These are phyloP conservation scores for Nestor notabilis DNA, from an alignment of 2,113 vertebrate genomes.

Conservation along the genomic window DNA sequence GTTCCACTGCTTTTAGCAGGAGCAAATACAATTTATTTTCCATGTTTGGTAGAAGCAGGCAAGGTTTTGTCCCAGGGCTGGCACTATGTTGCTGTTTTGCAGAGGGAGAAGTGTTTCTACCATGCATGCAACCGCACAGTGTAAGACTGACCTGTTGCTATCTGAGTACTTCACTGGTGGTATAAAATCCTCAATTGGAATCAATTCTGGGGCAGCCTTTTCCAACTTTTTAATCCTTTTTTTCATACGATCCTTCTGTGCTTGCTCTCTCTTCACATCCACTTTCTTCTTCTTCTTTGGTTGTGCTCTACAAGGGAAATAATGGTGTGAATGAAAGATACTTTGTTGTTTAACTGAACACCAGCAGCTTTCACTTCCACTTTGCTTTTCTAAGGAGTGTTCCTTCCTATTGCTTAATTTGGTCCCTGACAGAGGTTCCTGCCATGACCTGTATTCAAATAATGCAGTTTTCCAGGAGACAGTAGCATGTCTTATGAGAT, in stretches of 20 bases:
- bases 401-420: not conserved
- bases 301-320: conserved; percentile 80
- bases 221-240: conserved; percentile 90
- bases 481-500: not conserved
- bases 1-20: not conserved
- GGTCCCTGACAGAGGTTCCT: not conserved
- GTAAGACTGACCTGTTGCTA: conserved; percentile 77
- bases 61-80: not conserved
- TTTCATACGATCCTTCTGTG: conserved; percentile 86
- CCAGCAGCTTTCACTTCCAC: not conserved
- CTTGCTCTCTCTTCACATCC: conserved; percentile 84
- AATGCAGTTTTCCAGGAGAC: not conserved
- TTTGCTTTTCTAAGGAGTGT: not conserved
- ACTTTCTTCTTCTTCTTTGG: conserved; percentile 93
- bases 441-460: not conserved
- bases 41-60: rapidly evolving
- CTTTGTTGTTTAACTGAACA: not conserved
- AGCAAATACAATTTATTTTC: not conserved
- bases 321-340: not conserved
- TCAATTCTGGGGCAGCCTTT: conserved; percentile 85
- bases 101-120: not conserved
- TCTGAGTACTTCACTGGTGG: conserved; percentile 79
- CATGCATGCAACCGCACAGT: not conserved
- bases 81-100: not conserved
- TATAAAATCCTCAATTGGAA: conserved; percentile 92